Percentiles rank a stretch among this genome's conserved stretches.
These are phyloP conservation scores for Periophthalmus modestus DNA, from an alignment of 2,113 vertebrate species.

Conservation along the genomic window DNA sequence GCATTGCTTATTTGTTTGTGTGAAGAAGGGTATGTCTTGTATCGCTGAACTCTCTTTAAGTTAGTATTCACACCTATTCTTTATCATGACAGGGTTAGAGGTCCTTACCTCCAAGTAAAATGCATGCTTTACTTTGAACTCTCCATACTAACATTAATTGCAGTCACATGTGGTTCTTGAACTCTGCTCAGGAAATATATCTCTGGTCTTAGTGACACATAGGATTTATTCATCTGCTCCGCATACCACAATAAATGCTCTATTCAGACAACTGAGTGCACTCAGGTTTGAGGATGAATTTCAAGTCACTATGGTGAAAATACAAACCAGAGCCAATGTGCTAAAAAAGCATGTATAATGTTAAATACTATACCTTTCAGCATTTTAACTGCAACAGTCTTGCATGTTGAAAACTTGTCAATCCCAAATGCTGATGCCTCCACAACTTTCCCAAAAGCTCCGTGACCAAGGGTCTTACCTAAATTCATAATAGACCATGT, in stretches of 20 bases:
- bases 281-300: neutral
- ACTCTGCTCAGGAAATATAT: constrained; percentile 40
- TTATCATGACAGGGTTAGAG: constrained; percentile 34
- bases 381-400: constrained; percentile 97
- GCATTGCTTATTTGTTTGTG: neutral
- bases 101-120: constrained; percentile 31
- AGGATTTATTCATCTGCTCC: constrained; percentile 38
- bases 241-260: constrained; percentile 9
- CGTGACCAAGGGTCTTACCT: constrained; percentile 95
- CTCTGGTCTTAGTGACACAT: constrained; percentile 14
- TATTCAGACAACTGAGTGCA: neutral
- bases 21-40: neutral
- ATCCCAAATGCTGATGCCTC: constrained; percentile 95
- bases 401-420: constrained; percentile 94
- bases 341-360: neutral
- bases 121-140: constrained; percentile 36
- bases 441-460: constrained; percentile 94
- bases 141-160: constrained; percentile 47
- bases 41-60: constrained; percentile 22
- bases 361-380: constrained; percentile 84
- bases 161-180: constrained; percentile 41
- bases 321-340: neutral
- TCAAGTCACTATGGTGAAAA: neutral
- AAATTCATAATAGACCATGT: constrained; percentile 28
- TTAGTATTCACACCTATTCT: constrained; percentile 3